These are phyloP conservation scores for Chionomys nivalis DNA, from an alignment of 2,113 vertebrate species.

Conservation along the genomic window DNA sequence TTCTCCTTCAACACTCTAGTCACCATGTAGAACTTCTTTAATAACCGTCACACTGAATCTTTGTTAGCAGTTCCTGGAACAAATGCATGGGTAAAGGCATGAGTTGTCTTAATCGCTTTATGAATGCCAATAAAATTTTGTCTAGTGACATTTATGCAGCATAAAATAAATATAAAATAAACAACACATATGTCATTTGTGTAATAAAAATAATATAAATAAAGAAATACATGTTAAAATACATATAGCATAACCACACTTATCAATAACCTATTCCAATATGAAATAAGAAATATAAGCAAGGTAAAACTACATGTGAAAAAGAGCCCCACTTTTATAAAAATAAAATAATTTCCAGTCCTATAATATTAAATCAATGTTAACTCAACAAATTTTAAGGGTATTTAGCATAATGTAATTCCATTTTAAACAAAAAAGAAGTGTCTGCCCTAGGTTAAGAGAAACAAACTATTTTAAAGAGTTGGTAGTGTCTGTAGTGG, in stretches of 20 bases:
- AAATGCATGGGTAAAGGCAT: not conserved
- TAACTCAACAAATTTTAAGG: slow-evolving; percentile 10
- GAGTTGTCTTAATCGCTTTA: not conserved
- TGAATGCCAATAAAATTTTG: not conserved
- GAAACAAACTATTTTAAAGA: not conserved
- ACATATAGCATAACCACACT: too few relatives aligned
- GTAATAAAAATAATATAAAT: not conserved
- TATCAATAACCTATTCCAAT: not conserved
- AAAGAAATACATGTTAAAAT: not conserved
- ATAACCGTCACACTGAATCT: too few relatives aligned
- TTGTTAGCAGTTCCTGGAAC: not conserved
- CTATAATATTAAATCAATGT: not conserved
- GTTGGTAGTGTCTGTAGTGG: not conserved
- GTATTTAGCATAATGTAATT: slow-evolving; percentile 14
- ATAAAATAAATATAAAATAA: not conserved
- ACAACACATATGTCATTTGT: not conserved
- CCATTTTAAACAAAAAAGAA: not conserved
- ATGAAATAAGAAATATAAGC: not conserved
- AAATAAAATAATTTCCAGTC: not conserved
- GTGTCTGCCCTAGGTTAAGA: not conserved
- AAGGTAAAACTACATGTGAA: not conserved
- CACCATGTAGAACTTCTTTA: not conserved
- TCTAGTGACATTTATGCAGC: not conserved
- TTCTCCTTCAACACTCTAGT: not conserved
- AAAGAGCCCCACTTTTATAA: not conserved